A percentile compares a stretch with the other conserved stretches of the same genome.
These are phyloP conservation scores for Dusona sp. DNA, from an alignment of 2,888 invertebrate genomes.

Conservation along the genomic window DNA sequence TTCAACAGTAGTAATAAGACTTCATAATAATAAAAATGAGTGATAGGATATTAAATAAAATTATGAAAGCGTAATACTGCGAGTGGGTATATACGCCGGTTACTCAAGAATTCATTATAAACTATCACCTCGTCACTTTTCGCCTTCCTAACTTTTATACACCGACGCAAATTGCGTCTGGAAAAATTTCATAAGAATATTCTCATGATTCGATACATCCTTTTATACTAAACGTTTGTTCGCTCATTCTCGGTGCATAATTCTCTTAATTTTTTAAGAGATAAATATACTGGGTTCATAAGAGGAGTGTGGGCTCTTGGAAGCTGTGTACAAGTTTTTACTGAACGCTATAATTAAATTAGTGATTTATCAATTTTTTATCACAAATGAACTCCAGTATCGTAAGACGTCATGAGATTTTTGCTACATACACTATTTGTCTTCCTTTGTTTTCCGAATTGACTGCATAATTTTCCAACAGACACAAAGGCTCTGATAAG, in stretches of 20 bases:
- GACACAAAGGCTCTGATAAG: not conserved
- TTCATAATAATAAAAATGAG: constrained; percentile 12
- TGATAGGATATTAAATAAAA: constrained; percentile 38
- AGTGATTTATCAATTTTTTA: not conserved
- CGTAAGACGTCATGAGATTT: not conserved
- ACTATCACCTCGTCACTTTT: constrained; percentile 1
- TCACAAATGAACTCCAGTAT: not conserved
- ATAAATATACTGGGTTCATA: not conserved
- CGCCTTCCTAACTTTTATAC: not conserved
- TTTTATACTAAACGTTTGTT: not conserved
- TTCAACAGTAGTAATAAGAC: constrained; percentile 4
- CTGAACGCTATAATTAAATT: not conserved
- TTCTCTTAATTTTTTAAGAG: not conserved
- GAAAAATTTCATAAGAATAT: not conserved
- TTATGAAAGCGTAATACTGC: constrained; percentile 22
- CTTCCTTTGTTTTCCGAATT: not conserved
- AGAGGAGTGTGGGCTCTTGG: too few species aligned
- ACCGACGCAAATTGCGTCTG: constrained; percentile 2
- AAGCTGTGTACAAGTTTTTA: too few species aligned
- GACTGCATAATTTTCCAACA: not conserved
- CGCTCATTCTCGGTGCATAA: not conserved
- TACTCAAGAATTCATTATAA: constrained; percentile 12
- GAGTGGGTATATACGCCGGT: not conserved
- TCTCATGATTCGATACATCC: not conserved
- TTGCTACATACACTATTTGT: not conserved